Conservation (phyloP, 2,797 vertebrate genomes). For the Paramormyrops hopkinsi region DNA sequence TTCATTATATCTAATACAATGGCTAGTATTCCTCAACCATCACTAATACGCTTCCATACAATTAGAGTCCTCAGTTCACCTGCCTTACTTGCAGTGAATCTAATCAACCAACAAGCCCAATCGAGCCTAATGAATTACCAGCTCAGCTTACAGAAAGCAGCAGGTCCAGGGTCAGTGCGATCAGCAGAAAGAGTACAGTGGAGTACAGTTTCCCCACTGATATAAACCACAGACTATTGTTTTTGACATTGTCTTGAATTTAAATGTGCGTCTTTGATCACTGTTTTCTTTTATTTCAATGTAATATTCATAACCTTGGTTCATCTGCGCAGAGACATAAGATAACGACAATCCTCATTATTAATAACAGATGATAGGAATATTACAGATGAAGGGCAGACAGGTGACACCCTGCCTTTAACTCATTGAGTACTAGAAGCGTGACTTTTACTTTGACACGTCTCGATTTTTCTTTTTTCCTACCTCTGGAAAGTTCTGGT, state of each 20-base stretch:
- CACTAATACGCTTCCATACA: not conserved
- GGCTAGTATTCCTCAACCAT: not conserved
- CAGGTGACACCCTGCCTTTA: not conserved
- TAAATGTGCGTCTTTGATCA: not conserved
- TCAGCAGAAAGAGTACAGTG: not conserved
- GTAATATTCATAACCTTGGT: not conserved
- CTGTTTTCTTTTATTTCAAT: not conserved
- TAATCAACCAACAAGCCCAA: not conserved
- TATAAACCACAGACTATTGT: not conserved
- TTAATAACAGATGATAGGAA: not conserved
- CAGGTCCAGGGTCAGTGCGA: not conserved
- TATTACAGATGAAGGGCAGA: not conserved
- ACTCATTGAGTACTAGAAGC: not conserved
- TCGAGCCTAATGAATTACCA: not conserved
- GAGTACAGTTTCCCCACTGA: not conserved
- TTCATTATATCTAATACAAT: not conserved
- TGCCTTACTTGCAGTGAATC: not conserved
- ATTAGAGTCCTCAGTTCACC: not conserved
- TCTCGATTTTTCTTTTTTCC: not conserved
- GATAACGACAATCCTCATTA: not conserved
- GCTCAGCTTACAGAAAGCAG: not conserved
- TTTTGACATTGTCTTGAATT: not conserved
- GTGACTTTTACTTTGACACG: not conserved
- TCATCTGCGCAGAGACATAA: not conserved
- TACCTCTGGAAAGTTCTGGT: not conserved